Conservation (phyloP, 2,797 vertebrate species). For the Lacerta agilis region DNA sequence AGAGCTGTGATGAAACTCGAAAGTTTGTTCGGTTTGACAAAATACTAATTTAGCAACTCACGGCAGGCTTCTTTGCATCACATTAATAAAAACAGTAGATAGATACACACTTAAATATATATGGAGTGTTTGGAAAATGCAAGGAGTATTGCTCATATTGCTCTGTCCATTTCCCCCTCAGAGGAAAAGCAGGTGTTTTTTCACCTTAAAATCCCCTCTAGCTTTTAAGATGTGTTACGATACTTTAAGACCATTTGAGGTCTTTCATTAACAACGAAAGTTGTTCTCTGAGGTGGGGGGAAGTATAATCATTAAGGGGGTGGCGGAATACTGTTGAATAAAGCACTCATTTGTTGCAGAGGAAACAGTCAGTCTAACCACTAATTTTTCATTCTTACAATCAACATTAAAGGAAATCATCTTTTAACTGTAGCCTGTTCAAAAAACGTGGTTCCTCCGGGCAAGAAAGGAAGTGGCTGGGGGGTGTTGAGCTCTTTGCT, state of each 20-base stretch:
- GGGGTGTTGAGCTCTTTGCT: not conserved
- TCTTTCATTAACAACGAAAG: slow-evolving; percentile 66
- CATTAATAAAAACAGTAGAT: slow-evolving; percentile 14
- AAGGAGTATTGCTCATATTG: slow-evolving; percentile 33
- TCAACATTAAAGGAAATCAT: slow-evolving; percentile 44
- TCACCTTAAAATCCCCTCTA: too few relatives aligned
- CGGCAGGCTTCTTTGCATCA: slow-evolving; percentile 15
- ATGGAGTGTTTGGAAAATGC: not conserved
- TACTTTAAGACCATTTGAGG: slow-evolving; percentile 24
- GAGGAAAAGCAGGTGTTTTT: not conserved
- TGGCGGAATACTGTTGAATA: slow-evolving; percentile 32
- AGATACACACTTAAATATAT: not conserved
- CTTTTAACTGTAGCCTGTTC: slow-evolving; percentile 57
- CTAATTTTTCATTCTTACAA: slow-evolving; percentile 69
- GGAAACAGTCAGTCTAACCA: slow-evolving; percentile 65
- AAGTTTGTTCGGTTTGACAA: not conserved
- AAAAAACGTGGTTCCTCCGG: slow-evolving; percentile 31
- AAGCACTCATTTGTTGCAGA: slow-evolving; percentile 55
- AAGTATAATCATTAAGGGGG: slow-evolving; percentile 60
- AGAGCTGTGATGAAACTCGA: not conserved
- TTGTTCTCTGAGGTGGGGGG: not conserved
- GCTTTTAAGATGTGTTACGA: slow-evolving; percentile 2
- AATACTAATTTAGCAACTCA: not conserved
- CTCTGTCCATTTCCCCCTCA: slow-evolving; percentile 24
- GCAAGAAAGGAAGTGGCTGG: not conserved